Conservation (phyloP, 2,888 invertebrate species). For the Agrochola lychnidis region DNA sequence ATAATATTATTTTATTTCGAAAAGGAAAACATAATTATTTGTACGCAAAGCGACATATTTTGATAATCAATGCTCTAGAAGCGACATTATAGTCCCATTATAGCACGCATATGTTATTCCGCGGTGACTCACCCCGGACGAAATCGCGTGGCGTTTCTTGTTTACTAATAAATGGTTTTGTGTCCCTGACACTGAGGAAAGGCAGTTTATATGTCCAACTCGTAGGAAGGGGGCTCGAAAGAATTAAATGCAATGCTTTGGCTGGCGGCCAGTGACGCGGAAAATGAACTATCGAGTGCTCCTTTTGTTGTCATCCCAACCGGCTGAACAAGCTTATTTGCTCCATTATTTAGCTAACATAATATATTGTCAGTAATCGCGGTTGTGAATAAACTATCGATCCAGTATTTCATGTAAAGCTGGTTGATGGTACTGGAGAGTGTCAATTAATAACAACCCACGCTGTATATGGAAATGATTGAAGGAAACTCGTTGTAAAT, state of each 20-base stretch:
- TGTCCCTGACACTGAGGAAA: conserved; percentile 77
- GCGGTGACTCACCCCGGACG: conserved; percentile 58
- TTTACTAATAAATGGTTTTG: conserved; percentile 71
- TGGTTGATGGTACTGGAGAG: conserved; percentile 30
- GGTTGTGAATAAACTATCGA: conserved; percentile 34
- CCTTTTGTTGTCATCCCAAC: conserved; percentile 78
- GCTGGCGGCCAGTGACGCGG: conserved; percentile 73
- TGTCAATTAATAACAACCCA: conserved; percentile 42
- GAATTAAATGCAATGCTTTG: conserved; percentile 77
- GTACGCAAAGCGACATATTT: conserved; percentile 6
- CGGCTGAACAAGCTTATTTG: conserved; percentile 62
- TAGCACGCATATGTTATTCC: conserved; percentile 35
- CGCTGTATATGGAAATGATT: conserved; percentile 31
- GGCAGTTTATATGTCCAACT: conserved; percentile 63
- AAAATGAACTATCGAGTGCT: conserved; percentile 81
- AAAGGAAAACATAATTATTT: neutral
- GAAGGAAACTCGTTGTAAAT: conserved; percentile 39
- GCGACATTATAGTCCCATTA: conserved; percentile 12
- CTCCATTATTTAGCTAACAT: conserved; percentile 56
- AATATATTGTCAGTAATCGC: conserved; percentile 38
- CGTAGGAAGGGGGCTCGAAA: conserved; percentile 61
- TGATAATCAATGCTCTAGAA: neutral
- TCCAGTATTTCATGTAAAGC: conserved; percentile 43
- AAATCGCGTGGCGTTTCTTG: conserved; percentile 63
- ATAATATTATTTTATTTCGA: neutral